These are phyloP conservation scores for Fratercula arctica DNA, from an alignment of 2,797 vertebrate genomes.

Conservation along the genomic window DNA sequence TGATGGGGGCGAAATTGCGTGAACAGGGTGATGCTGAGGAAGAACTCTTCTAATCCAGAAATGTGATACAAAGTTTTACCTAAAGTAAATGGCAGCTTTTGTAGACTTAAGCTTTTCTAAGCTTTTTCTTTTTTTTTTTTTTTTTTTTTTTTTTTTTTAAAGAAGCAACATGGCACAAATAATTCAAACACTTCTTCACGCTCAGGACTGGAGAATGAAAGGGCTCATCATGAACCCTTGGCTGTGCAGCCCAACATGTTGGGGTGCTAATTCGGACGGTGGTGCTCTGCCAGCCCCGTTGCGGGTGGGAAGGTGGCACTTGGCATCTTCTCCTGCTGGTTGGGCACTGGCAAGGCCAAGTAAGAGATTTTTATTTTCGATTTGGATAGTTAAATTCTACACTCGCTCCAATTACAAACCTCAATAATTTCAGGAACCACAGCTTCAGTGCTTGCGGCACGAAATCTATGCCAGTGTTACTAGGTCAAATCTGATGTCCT, in stretches of 20 bases:
- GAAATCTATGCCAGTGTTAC: not conserved
- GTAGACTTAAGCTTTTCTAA: not conserved
- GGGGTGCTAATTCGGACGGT: not conserved
- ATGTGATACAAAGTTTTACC: not conserved
- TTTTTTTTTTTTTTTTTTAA: not conserved
- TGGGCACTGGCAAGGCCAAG: not conserved
- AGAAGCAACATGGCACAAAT: not conserved
- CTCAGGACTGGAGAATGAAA: not conserved
- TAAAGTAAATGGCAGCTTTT: not conserved
- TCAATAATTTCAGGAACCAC: not conserved
- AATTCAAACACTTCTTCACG: not conserved
- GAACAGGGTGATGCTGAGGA: not conserved
- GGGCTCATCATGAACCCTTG: not conserved
- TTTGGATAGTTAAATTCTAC: not conserved
- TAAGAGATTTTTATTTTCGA: not conserved
- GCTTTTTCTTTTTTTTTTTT: too few relatives aligned
- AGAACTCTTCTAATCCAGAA: not conserved
- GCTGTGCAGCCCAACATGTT: not conserved
- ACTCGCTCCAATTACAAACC: not conserved
- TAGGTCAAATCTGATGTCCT: not conserved
- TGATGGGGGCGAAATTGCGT: fast-evolving
- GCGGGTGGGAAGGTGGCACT: not conserved
- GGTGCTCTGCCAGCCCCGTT: not conserved
- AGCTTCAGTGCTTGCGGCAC: not conserved
- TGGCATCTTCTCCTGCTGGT: not conserved